Conservation (phyloP, 2,113 vertebrate species). For the Corythornis cristatus region DNA sequence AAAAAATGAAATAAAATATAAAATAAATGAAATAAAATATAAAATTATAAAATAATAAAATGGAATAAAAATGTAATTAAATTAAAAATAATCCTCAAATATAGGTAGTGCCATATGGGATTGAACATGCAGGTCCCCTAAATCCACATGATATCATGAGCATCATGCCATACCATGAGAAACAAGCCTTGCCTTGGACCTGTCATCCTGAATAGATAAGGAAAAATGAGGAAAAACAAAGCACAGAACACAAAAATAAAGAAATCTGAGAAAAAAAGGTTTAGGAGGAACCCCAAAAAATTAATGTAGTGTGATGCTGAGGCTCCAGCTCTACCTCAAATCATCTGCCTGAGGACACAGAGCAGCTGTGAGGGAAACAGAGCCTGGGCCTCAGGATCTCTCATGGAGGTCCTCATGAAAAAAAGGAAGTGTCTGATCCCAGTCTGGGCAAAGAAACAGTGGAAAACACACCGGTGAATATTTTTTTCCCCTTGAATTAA, state of each 20-base stretch:
- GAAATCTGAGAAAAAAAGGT: background rate
- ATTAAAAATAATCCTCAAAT: too few relatives aligned
- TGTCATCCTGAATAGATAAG: background rate
- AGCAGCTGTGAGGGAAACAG: background rate
- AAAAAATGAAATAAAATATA: too few relatives aligned
- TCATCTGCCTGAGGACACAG: background rate
- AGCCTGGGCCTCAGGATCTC: background rate
- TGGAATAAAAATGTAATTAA: too few relatives aligned
- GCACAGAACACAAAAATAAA: background rate
- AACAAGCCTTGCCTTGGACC: background rate
- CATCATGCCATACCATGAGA: rapidly evolving
- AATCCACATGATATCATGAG: rapidly evolving
- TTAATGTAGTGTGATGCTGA: rapidly evolving
- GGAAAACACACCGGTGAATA: background rate
- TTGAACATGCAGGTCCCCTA: too few relatives aligned
- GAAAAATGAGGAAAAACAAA: background rate
- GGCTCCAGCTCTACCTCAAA: background rate
- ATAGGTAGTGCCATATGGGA: rapidly evolving
- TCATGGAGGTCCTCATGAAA: rapidly evolving
- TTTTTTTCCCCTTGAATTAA: background rate
- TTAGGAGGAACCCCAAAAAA: background rate
- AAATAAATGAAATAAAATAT: too few relatives aligned
- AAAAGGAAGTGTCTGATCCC: background rate
- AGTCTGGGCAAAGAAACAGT: background rate
- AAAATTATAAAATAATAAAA: too few relatives aligned